Evolutionary conservation across 2,797 vertebrate species (phyloP).

Genomic region (Ispidina lecontei): DNA sequence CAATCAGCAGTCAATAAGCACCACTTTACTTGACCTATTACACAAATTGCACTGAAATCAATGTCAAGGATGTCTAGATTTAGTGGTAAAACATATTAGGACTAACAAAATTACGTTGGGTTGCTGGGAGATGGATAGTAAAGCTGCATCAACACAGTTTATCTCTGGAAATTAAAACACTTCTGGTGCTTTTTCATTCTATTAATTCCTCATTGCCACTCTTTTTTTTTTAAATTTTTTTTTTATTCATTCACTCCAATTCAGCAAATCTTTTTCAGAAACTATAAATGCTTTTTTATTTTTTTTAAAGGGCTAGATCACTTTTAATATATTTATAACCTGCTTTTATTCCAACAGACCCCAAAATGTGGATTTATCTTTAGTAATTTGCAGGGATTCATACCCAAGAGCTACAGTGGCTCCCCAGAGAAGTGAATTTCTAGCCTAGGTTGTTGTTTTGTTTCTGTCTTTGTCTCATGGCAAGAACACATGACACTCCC

Average conservation of each 20-base stretch:
- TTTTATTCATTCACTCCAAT: background rate
- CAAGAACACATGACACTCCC: background rate
- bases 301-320: background rate
- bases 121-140: slow-evolving; percentile 9
- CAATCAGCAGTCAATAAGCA: slow-evolving; percentile 64
- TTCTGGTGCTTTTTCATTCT: background rate
- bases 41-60: slow-evolving; percentile 58
- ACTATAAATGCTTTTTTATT: background rate
- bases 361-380: background rate
- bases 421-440: background rate
- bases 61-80: slow-evolving; percentile 51
- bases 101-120: background rate
- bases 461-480: background rate
- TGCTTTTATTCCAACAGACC: background rate
- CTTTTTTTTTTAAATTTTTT: background rate
- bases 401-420: background rate
- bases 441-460: background rate
- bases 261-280: background rate
- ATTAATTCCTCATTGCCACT: background rate
- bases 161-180: slow-evolving; percentile 12
- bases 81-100: slow-evolving; percentile 34
- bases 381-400: background rate
- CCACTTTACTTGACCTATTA: slow-evolving; percentile 57
- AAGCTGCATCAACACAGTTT: background rate
- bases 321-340: background rate